Base-by-base conservation (phyloP, 2,797 vertebrate genomes). In the Manis crassicaudata region DNA sequence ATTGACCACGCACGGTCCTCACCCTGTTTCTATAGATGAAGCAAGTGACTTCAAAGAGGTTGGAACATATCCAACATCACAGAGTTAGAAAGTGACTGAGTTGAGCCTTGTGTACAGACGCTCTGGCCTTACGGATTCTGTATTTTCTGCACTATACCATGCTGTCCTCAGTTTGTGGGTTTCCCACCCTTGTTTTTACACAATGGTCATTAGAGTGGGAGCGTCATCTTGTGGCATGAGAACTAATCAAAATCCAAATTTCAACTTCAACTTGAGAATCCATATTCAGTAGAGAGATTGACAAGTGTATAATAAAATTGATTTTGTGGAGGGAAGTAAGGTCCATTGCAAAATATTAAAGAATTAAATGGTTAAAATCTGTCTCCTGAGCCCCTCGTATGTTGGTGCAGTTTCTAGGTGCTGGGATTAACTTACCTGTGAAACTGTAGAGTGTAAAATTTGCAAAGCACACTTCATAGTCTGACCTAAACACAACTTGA, bases 331-430 rank as follows among this genome's bases (percentile, higher is more conserved):
- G 73, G 77, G 37, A 73, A 86, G 21, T 43, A 43, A 70, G 75
- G 50, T 82, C 54, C 18, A 50, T 94, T 94, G 90, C 37, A 92
- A 88, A 94, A 82, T 43, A 79, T 23, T 46, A 37, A 88, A 90
- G 56, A 43, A 83, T 84, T 37, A 1, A 2, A 32, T 62, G 29
- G 32, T 70, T 83, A 35, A 56, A 56, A 37, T 77, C 13, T 18
- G 54, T 23, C 27, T 18, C 43, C 29, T 37, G 43, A 68, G 21
- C 37, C 40, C 8, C 32, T 35, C 37, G 29, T 50, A 3, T 52
- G 67, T 60, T 37, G 23, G 14, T 10, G 12, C 20, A 50, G 50
- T 62, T 86, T 32, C 75, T 82, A 23, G 56, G 37, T 63, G 54
- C 63, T 56, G 12, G 16, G 58, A 32, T 63, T 67, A 60, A 50